Evolutionary conservation across 2,888 invertebrate genomes (phyloP).

Genomic region (Escarpia spicata): DNA sequence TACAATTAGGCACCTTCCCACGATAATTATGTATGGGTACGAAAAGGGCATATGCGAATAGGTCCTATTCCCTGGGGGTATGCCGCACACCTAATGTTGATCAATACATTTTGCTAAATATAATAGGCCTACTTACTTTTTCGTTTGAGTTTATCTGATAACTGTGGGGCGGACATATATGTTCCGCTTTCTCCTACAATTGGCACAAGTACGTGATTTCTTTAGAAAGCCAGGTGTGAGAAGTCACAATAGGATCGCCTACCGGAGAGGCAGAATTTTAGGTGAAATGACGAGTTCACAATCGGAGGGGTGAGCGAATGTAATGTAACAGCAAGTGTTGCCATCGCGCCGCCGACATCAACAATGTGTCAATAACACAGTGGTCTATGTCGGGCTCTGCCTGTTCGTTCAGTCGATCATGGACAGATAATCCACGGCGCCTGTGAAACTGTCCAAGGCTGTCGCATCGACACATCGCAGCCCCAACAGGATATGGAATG

Average conservation of each 20-base stretch:
- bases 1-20: too few relatives aligned
- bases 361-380: background rate
- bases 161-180: too few relatives aligned
- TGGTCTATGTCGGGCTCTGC: background rate
- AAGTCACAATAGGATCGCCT: background rate
- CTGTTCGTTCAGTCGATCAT: background rate
- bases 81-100: too few relatives aligned
- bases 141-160: too few relatives aligned
- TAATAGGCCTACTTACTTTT: too few relatives aligned
- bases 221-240: background rate
- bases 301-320: background rate
- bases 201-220: background rate
- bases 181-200: too few relatives aligned
- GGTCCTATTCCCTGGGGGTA: too few relatives aligned
- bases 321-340: background rate
- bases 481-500: background rate
- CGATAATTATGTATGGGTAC: too few relatives aligned
- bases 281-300: background rate
- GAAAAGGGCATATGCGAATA: too few relatives aligned
- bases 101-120: too few relatives aligned
- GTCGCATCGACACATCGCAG: background rate
- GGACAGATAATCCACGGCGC: background rate
- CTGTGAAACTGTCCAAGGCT: background rate
- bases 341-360: background rate
- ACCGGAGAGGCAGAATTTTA: background rate